phyloP scores from a whole-genome alignment of 2,113 vertebrate species.

The Procavia capensis region DNA sequence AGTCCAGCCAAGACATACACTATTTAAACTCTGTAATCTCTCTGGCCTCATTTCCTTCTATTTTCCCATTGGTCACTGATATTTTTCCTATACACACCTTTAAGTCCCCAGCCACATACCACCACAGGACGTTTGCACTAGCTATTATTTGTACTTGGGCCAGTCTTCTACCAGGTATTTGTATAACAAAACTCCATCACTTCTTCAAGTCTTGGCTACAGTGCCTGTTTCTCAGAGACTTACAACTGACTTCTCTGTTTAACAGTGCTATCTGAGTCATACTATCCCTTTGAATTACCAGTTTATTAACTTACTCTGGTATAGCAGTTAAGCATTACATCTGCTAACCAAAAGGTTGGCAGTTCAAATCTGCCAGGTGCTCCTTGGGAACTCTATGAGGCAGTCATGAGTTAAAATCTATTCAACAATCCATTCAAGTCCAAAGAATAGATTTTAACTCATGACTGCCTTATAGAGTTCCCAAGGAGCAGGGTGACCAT shows the following conservation, averaged over 20 bases:
- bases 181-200: not conserved
- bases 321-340: no score
- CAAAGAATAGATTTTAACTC: no score
- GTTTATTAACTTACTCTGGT: not conserved
- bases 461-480: no score
- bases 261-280: not conserved
- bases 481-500: no score
- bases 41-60: not conserved
- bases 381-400: no score
- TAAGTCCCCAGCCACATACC: not conserved
- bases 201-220: not conserved
- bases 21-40: not conserved
- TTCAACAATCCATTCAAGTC: no score
- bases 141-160: not conserved
- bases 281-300: not conserved
- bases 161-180: not conserved
- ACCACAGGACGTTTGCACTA: fast-evolving
- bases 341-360: no score
- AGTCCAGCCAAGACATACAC: not conserved
- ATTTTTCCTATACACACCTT: not conserved
- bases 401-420: no score
- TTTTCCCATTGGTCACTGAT: not conserved
- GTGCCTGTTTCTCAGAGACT: not conserved
- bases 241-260: not conserved
- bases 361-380: no score